A percentile compares a stretch with the other conserved stretches of the same genome.
These are phyloP conservation scores for Danionella dracula DNA, from an alignment of 2,797 vertebrate genomes.

Conservation along the genomic window DNA sequence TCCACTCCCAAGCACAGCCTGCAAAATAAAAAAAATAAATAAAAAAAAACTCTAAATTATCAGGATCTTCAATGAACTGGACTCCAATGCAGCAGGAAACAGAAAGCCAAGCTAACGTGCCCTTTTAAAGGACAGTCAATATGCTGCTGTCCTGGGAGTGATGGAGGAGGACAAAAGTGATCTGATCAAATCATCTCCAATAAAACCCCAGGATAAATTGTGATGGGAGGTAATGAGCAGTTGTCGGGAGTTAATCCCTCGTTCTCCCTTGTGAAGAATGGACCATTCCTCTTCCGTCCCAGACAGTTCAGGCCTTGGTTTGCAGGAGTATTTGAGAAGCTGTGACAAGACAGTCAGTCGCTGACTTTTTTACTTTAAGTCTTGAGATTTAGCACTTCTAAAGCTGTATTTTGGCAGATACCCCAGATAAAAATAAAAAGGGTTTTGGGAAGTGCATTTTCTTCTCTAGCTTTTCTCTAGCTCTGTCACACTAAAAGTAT, in stretches of 20 bases:
- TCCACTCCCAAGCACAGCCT: background rate
- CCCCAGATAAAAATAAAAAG: too few species aligned
- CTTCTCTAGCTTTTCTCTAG: too few species aligned
- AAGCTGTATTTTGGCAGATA: slow-evolving; percentile 4
- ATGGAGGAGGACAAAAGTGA: slow-evolving; percentile 16
- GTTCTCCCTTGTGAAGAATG: slow-evolving; percentile 16
- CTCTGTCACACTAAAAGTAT: too few species aligned
- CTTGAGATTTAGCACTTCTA: slow-evolving; percentile 1
- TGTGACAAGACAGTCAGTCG: background rate
- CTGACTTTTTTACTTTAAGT: background rate
- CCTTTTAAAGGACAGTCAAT: slow-evolving; percentile 38
- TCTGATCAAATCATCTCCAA: slow-evolving; percentile 34
- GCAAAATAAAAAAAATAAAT: background rate
- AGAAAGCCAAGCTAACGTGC: slow-evolving; percentile 7
- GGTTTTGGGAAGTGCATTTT: too few species aligned
- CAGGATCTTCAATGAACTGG: background rate
- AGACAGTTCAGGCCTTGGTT: slow-evolving; percentile 13
- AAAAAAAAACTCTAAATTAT: background rate
- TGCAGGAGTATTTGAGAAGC: background rate
- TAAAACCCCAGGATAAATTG: slow-evolving; percentile 35
- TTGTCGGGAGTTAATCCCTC: slow-evolving; percentile 16
- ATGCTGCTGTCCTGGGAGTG: slow-evolving; percentile 21
- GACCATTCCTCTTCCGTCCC: background rate
- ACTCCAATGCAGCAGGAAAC: background rate
- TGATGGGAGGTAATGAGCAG: slow-evolving; percentile 35